phyloP scores from a whole-genome alignment of 2,797 vertebrate genomes.

The Pseudocheirus occidentalis region DNA sequence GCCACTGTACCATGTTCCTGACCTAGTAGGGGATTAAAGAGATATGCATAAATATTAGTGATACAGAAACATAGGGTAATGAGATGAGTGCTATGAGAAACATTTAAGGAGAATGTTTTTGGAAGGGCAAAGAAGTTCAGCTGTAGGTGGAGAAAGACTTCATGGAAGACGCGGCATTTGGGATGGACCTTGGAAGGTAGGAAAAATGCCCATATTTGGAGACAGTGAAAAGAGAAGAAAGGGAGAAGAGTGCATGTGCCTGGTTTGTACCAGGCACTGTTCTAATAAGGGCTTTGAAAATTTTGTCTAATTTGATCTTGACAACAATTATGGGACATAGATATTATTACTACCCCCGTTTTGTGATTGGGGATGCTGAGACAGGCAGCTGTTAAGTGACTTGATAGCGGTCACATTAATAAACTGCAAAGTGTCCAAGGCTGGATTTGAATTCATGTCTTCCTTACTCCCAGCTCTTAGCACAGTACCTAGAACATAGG shows the following conservation, averaged over 20 bases:
- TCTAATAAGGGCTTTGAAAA: neutral
- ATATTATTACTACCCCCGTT: neutral
- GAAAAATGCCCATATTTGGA: neutral
- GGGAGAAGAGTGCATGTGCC: neutral
- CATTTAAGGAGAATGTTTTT: neutral
- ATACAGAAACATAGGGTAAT: neutral
- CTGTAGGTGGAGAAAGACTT: neutral
- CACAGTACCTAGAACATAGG: neutral
- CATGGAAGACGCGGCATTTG: neutral
- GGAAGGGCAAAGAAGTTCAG: neutral
- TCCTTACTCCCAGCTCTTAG: neutral
- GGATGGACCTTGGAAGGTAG: neutral
- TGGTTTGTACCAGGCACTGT: neutral
- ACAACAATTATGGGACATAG: neutral
- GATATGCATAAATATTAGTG: neutral
- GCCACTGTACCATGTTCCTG: neutral
- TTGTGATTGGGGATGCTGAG: neutral
- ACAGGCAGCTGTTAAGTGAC: neutral
- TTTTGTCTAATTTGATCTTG: neutral
- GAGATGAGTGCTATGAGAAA: neutral
- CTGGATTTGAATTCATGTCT: neutral
- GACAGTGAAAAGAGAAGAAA: neutral
- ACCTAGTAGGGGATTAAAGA: neutral
- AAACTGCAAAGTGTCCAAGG: neutral
- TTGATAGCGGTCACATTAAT: neutral